Evolutionary conservation across 2,113 vertebrate species (phyloP).

Genomic region (Psammodynastes pulverulentus): DNA sequence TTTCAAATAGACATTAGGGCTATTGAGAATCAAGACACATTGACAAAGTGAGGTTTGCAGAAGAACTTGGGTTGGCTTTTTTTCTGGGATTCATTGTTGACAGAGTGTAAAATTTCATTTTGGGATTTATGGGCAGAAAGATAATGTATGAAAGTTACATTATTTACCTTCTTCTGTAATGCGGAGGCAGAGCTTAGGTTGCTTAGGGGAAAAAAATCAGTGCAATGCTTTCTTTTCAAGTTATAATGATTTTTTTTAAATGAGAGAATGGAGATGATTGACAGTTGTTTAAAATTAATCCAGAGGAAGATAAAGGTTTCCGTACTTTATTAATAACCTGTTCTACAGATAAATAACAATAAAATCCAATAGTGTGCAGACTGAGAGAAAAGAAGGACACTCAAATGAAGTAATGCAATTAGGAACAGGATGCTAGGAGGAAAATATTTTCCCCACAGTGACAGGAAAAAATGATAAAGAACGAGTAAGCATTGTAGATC

Average conservation of each 20-base stretch:
- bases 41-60: neutral
- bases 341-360: fast-evolving
- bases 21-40: neutral
- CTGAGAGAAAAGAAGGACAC: neutral
- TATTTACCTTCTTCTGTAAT: neutral
- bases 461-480: neutral
- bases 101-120: neutral
- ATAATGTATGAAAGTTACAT: neutral
- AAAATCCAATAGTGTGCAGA: neutral
- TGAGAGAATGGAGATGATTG: fast-evolving
- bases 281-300: neutral
- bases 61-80: neutral
- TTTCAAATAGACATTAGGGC: neutral
- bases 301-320: neutral
- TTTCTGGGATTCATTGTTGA: neutral
- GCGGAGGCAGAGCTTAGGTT: neutral
- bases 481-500: neutral
- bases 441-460: too few species aligned
- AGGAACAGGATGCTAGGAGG: neutral
- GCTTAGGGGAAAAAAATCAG: neutral
- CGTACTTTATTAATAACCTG: neutral
- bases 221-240: neutral
- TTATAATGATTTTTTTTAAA: fast-evolving
- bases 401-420: neutral
- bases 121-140: neutral